Evolutionary conservation across 1,140 invertebrate species (phyloP), one percentile per base, ranked within the genome.

Genomic region (Antheraea pernyi): DNA sequence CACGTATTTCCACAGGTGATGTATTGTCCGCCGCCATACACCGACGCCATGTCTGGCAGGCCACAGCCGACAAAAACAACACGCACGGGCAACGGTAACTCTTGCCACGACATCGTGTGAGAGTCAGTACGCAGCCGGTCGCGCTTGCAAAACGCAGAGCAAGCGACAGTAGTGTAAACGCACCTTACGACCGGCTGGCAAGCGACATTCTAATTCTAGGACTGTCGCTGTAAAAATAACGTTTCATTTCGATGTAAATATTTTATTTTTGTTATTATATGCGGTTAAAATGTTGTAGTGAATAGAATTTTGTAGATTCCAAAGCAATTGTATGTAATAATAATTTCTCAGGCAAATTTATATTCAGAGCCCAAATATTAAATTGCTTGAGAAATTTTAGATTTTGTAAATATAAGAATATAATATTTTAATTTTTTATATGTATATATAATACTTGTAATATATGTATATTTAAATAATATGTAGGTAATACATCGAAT

Each of bases 101-200:
- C 88, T 3, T 91, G 89, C 42, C 89, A 91, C 72, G 88, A 91
- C 60, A 91, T 91, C 67, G 88, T 91, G 68, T 91, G 89, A 91
- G 89, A 92, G 95, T 88, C 89, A 73, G 77, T 84, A 11, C 81
- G 81, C 63, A 83, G 79, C 75, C 88, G 85, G 73, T 73, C 82
- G 53, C 84, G 84, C 59, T 69, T 73, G 19, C 39, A 59, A 46
- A 69, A 75, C 18, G 65, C 79, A 8, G 87, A 89, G 46, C 81
- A 85, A 60, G 84, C 81, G 4, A 89, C 86, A 19, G 70, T 81
- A 8, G 89, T 91, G 18, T 91, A 77, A 76, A 73, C 18, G 69
- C 69, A 8, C 10, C 60, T 53, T 16, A 16, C 60, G 60, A 61
- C 60, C 30, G 59, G 19, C 60, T 61, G 19, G 5, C 46, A 6